Percentiles rank a stretch among this genome's conserved stretches.
Evolutionary conservation across 2,888 invertebrate species (phyloP).

Genomic region (Coecobrya sp.): DNA sequence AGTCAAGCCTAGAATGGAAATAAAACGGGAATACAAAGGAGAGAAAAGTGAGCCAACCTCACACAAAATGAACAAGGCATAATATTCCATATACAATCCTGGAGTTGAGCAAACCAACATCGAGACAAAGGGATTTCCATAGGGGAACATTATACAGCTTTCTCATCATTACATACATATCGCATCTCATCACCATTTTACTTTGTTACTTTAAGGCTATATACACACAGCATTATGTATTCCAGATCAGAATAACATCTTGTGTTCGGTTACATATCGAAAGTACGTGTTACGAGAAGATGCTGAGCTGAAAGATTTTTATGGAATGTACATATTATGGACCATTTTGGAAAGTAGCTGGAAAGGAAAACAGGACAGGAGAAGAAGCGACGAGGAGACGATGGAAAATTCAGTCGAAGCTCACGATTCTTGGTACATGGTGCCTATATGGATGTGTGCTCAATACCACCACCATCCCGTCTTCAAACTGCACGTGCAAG

Average conservation of each 20-base stretch:
- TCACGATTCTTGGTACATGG: conserved; percentile 44
- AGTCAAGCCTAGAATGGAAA: conserved; percentile 77
- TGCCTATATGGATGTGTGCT: neutral
- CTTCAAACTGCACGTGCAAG: neutral
- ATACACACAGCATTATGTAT: neutral
- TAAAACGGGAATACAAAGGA: conserved; percentile 41
- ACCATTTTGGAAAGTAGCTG: conserved; percentile 54
- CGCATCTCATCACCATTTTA: conserved; percentile 69
- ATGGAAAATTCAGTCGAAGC: conserved; percentile 34
- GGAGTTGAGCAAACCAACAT: neutral
- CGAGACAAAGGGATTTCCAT: conserved; percentile 56
- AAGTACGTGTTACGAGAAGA: neutral
- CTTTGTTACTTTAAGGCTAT: conserved; percentile 6
- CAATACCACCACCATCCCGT: neutral
- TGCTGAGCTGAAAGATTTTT: neutral
- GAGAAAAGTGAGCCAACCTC: conserved; percentile 72
- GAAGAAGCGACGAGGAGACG: neutral
- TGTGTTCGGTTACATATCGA: neutral
- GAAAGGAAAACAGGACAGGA: neutral
- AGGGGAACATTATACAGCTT: conserved; percentile 65
- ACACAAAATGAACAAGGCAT: neutral
- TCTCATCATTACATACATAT: conserved; percentile 74
- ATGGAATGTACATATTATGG: conserved; percentile 56
- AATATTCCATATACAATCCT: conserved; percentile 22
- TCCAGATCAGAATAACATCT: neutral